Evolutionary conservation across 1,140 invertebrate genomes (phyloP).

Genomic region (Phymastichus coffea): DNA sequence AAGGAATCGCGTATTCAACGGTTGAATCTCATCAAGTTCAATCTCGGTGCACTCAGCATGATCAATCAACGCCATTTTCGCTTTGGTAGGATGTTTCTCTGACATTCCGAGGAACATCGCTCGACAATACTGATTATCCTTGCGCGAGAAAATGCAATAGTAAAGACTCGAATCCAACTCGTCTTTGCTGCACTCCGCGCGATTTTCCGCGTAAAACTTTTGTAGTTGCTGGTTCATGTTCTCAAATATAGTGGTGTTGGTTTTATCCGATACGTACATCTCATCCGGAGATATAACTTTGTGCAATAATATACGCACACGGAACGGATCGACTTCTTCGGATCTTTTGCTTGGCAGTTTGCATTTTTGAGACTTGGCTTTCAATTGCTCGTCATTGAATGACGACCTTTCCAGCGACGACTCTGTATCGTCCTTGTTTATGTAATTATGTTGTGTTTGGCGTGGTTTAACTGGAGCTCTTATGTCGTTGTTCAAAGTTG

Average conservation of each 20-base stretch:
- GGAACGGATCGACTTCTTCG: constrained; percentile 55
- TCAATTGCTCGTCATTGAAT: too few relatives aligned
- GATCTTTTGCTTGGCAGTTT: too few relatives aligned
- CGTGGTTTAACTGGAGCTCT: too few relatives aligned
- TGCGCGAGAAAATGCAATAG: constrained; percentile 39
- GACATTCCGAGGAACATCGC: constrained; percentile 50
- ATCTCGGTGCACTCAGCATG: constrained; percentile 53
- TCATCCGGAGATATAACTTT: constrained; percentile 55
- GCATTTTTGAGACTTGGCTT: neutral
- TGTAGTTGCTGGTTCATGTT: constrained; percentile 54
- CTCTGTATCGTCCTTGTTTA: too few relatives aligned
- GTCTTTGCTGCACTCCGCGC: neutral
- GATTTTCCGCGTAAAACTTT: constrained; percentile 51
- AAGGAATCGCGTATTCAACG: constrained; percentile 49
- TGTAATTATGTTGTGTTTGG: too few relatives aligned
- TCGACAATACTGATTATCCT: constrained; percentile 57
- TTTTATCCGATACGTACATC: constrained; percentile 55
- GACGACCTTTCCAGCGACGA: too few relatives aligned
- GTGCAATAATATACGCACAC: constrained; percentile 53
- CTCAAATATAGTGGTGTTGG: constrained; percentile 46
- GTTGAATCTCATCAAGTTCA: constrained; percentile 49
- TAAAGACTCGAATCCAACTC: neutral
- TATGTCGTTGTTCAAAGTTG: neutral
- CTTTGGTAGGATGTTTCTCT: neutral
- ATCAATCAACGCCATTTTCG: constrained; percentile 45